Conservation (phyloP, 2,888 invertebrate species). For the Perizoma affinitatum region DNA sequence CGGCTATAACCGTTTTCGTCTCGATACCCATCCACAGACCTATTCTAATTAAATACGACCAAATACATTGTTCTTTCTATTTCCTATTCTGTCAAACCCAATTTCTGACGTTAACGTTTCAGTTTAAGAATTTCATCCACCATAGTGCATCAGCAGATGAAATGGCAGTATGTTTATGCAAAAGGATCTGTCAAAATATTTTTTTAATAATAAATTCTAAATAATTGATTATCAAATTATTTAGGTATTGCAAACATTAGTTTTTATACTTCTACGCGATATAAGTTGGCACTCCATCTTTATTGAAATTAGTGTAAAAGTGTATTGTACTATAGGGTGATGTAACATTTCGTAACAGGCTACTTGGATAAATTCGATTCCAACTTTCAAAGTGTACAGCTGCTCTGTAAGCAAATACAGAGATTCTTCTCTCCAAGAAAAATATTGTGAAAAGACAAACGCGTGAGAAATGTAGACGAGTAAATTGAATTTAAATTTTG, state of each 20-base stretch:
- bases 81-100: no score
- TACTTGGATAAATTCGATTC: conserved; percentile 35
- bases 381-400: conserved; percentile 20
- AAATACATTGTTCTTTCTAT: conserved; percentile 28
- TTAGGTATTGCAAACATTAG: no score
- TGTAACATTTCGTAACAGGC: conserved; percentile 18
- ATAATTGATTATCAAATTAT: no score
- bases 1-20: conserved; percentile 34
- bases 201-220: no score
- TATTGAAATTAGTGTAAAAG: not conserved
- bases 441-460: conserved; percentile 36
- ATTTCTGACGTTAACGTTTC: no score
- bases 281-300: no score
- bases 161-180: no score
- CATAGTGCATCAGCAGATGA: no score
- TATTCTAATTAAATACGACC: conserved; percentile 39
- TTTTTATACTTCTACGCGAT: no score
- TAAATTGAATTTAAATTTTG: conserved; percentile 37
- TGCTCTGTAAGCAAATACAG: conserved; percentile 25
- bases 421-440: conserved; percentile 31
- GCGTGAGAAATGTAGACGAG: conserved; percentile 29
- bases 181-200: no score
- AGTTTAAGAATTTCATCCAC: no score
- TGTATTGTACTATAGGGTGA: conserved; percentile 13
- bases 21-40: conserved; percentile 32